phyloP scores from a whole-genome alignment of 1,140 invertebrate genomes.

The Platyscapa corneri region DNA sequence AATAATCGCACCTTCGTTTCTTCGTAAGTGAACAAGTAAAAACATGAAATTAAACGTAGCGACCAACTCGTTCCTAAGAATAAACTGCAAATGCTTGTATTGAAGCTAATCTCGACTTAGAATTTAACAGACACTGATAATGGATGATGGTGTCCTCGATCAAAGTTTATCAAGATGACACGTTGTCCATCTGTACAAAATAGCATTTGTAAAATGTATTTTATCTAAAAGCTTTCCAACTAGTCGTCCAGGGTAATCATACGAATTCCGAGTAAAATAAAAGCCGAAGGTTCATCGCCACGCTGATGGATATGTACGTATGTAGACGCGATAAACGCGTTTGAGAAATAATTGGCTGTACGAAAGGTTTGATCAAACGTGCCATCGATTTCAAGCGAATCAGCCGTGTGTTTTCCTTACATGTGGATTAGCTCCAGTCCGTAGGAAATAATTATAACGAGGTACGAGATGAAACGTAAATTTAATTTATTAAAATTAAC shows the following conservation, averaged over 20 bases:
- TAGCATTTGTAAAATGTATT: constrained; percentile 23
- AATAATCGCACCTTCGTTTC: no score
- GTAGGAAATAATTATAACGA: no score
- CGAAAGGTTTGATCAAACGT: constrained; percentile 26
- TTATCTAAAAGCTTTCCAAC: constrained; percentile 36
- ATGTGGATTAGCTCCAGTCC: no score
- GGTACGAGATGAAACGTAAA: no score
- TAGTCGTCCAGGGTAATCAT: constrained; percentile 31
- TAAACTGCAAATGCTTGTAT: neutral
- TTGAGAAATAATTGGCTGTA: constrained; percentile 33
- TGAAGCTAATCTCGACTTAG: no score
- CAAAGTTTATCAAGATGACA: neutral
- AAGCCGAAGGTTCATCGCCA: neutral
- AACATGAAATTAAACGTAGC: no score
- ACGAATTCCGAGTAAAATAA: constrained; percentile 40
- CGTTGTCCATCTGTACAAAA: constrained; percentile 29
- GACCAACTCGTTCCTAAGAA: no score
- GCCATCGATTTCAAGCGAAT: neutral
- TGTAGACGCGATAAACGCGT: constrained; percentile 9
- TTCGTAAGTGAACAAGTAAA: no score
- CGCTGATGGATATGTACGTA: neutral
- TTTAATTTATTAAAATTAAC: no score
- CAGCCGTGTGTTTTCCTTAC: no score
- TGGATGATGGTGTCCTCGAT: neutral
- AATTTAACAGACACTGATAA: no score